Evolutionary conservation across 2,888 invertebrate species (phyloP).

Genomic region (Erebia ligea): DNA sequence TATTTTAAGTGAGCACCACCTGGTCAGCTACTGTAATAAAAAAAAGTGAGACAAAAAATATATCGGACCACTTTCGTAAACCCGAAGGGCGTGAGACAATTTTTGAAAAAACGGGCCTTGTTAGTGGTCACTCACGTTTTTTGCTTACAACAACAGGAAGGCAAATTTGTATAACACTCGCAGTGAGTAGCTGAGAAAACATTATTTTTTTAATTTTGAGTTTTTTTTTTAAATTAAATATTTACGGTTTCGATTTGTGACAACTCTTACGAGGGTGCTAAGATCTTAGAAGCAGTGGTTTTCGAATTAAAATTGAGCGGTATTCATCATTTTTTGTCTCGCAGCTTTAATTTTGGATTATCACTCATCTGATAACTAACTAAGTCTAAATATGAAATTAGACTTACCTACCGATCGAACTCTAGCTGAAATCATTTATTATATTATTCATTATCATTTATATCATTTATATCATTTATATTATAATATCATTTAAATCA

Average conservation of each 20-base stretch:
- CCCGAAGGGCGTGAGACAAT: slow-evolving; percentile 46
- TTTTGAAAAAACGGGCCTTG: slow-evolving; percentile 45
- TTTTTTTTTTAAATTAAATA: slow-evolving; percentile 35
- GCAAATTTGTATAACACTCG: slow-evolving; percentile 46
- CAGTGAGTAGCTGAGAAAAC: slow-evolving; percentile 45
- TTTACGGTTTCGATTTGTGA: slow-evolving; percentile 26
- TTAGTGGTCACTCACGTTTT: slow-evolving; percentile 45
- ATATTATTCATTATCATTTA: no score
- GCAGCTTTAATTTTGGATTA: no score
- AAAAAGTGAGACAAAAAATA: slow-evolving; percentile 27
- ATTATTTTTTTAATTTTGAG: slow-evolving; percentile 37
- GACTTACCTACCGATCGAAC: no score
- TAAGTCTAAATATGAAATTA: no score
- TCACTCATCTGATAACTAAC: no score
- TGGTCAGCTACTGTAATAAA: slow-evolving; percentile 33
- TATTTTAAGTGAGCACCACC: slow-evolving; percentile 16
- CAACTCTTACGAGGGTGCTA: neutral
- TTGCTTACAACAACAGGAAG: slow-evolving; percentile 38
- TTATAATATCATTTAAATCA: no score
- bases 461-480: no score
- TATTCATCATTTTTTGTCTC: no score
- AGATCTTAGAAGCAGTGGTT: neutral
- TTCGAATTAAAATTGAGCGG: neutral
- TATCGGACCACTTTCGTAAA: slow-evolving; percentile 30
- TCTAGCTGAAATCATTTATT: no score